phyloP scores from a whole-genome alignment of 2,888 invertebrate species.

The Antheraea yamamai region DNA sequence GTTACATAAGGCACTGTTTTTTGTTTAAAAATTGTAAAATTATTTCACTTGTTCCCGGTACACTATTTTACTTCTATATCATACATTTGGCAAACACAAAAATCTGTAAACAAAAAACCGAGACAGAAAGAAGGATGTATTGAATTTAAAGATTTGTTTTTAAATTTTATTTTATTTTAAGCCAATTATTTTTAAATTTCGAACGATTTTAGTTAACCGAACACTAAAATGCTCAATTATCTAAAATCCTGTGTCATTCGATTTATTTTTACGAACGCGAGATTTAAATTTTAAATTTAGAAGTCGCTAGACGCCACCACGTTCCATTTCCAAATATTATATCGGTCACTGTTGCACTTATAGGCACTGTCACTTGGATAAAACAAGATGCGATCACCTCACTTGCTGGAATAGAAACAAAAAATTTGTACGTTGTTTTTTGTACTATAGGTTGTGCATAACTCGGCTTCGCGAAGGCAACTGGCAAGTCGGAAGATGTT shows the following conservation, averaged over 20 bases:
- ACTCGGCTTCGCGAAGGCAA: conserved; percentile 63
- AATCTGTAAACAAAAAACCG: conserved; percentile 75
- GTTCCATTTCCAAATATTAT: conserved; percentile 52
- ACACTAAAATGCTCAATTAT: conserved; percentile 56
- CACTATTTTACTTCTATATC: conserved; percentile 47
- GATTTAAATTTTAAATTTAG: conserved; percentile 48
- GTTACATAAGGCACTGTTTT: conserved; percentile 74
- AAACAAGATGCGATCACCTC: conserved; percentile 67
- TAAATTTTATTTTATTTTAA: conserved; percentile 18
- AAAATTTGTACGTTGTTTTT: conserved; percentile 76
- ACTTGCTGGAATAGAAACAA: conserved; percentile 62
- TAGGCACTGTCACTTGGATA: conserved; percentile 71
- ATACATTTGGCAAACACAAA: conserved; percentile 47
- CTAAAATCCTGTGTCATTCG: conserved; percentile 58
- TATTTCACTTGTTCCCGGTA: conserved; percentile 70
- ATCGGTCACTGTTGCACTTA: conserved; percentile 57
- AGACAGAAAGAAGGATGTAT: conserved; percentile 68
- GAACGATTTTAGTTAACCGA: conserved; percentile 66
- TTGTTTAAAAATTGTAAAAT: conserved; percentile 41
- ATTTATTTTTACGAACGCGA: conserved; percentile 53
- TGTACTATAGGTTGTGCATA: conserved; percentile 79
- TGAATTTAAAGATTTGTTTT: conserved; percentile 38
- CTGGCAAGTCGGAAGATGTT: conserved; percentile 67
- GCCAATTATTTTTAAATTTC: conserved; percentile 41
- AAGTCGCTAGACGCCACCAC: conserved; percentile 48